Percentiles rank a stretch among this genome's conserved stretches.
These are phyloP conservation scores for Trematomus loennbergii DNA, from an alignment of 2,113 vertebrate genomes.

Conservation along the genomic window DNA sequence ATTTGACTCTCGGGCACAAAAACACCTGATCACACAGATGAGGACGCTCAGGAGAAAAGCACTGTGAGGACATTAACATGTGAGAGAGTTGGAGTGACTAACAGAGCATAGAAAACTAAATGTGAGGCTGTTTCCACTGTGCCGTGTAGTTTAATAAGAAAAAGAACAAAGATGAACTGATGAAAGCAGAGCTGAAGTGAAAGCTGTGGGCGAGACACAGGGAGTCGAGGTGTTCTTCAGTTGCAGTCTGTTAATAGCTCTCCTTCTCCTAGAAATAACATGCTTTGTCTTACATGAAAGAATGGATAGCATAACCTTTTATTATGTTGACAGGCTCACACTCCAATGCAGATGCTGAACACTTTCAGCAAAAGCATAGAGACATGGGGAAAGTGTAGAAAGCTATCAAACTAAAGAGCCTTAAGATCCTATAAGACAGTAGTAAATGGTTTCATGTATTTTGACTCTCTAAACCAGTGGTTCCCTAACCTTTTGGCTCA, in stretches of 20 bases:
- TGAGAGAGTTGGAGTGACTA: conserved; percentile 10
- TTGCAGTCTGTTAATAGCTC: conserved; percentile 50
- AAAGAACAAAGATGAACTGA: conserved; percentile 42
- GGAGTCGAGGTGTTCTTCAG: conserved; percentile 24
- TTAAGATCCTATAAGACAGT: background rate
- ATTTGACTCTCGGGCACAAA: conserved; percentile 48
- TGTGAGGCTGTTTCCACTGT: conserved; percentile 3
- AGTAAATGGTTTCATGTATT: background rate
- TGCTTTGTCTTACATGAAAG: conserved; percentile 62
- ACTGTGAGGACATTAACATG: conserved; percentile 45
- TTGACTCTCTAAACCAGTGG: background rate
- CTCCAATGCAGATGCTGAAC: conserved; percentile 24
- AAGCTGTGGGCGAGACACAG: conserved; percentile 39
- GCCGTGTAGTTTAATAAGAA: conserved; percentile 25
- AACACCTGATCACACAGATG: conserved; percentile 49
- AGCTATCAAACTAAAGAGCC: background rate
- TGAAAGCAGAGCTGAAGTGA: conserved; percentile 38
- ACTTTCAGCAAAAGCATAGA: conserved; percentile 25
- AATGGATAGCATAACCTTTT: conserved; percentile 35
- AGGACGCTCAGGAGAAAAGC: conserved; percentile 45
- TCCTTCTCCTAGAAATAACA: conserved; percentile 57
- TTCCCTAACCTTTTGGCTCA: background rate
- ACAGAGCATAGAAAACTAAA: conserved; percentile 15
- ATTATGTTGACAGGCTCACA: conserved; percentile 50
- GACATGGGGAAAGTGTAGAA: background rate